Percentiles rank a stretch among this genome's conserved stretches.
Conservation (phyloP, 2,113 vertebrate species). For the Prionailurus bengalensis region DNA sequence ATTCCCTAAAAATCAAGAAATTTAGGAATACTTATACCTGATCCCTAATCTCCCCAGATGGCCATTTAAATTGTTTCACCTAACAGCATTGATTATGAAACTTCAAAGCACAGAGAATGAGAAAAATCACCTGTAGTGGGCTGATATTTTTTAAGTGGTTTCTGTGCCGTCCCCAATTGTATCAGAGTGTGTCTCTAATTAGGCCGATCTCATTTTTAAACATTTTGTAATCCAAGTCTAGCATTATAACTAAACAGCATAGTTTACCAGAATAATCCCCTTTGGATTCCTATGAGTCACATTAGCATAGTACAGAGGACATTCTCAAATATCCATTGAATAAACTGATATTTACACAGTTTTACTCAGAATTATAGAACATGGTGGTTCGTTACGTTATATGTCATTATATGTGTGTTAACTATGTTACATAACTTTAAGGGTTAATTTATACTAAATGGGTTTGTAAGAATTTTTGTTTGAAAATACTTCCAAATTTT, state of each 20-base stretch:
- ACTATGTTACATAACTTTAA: constrained; percentile 43
- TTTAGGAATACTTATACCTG: background rate
- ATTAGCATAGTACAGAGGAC: background rate
- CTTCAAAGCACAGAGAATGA: background rate
- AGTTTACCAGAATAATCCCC: background rate
- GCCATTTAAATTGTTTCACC: background rate
- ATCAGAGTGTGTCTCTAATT: background rate
- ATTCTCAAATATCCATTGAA: constrained; percentile 6
- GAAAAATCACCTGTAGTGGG: background rate
- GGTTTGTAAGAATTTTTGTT: background rate
- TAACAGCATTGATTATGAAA: background rate
- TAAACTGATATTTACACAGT: background rate
- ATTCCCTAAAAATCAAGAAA: background rate
- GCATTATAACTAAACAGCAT: constrained; percentile 2
- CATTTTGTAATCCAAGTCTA: constrained; percentile 32
- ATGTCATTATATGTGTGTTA: background rate
- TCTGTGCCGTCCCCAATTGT: background rate
- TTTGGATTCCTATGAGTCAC: constrained; percentile 18
- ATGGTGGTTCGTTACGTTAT: background rate
- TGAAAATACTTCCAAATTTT: constrained; percentile 29
- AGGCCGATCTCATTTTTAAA: constrained; percentile 37
- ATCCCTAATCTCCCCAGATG: background rate
- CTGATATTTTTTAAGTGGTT: background rate
- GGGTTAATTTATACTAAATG: background rate
- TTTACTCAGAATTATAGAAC: constrained; percentile 26